Evolutionary conservation across 1,140 invertebrate species (phyloP).

Genomic region (Sitophilus oryzae): DNA sequence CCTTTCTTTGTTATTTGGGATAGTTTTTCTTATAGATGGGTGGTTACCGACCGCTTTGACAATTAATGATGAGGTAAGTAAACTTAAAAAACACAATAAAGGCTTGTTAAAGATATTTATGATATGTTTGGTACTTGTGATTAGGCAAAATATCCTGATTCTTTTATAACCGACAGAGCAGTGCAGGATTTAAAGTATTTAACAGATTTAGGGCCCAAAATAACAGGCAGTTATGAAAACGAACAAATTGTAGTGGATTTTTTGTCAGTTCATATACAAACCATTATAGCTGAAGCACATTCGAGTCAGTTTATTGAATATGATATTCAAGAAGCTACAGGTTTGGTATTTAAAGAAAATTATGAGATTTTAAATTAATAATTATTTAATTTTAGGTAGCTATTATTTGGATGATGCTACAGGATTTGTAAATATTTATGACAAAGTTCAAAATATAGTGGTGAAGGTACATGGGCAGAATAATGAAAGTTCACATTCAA

Average conservation of each 20-base stretch:
- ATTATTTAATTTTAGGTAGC: slow-evolving; percentile 22
- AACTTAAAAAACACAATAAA: too few relatives aligned
- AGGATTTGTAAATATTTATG: slow-evolving; percentile 48
- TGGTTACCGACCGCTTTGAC: slow-evolving; percentile 13
- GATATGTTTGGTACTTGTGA: not conserved
- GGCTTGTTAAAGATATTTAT: too few relatives aligned
- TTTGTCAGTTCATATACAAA: slow-evolving; percentile 48
- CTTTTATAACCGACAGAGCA: slow-evolving; percentile 49
- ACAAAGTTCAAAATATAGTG: slow-evolving; percentile 43
- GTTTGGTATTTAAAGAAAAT: slow-evolving; percentile 31
- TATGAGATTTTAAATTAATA: not conserved
- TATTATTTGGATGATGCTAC: slow-evolving; percentile 45
- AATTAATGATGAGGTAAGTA: slow-evolving; percentile 20
- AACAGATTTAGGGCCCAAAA: slow-evolving; percentile 46
- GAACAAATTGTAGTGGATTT: slow-evolving; percentile 56
- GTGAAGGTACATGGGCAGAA: slow-evolving; percentile 48
- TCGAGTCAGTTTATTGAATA: slow-evolving; percentile 48
- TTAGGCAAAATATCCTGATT: slow-evolving; percentile 21
- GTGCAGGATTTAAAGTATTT: slow-evolving; percentile 45
- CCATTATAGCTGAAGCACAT: slow-evolving; percentile 47
- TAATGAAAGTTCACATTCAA: slow-evolving; percentile 44
- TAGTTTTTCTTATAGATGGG: slow-evolving; percentile 6
- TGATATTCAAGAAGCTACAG: slow-evolving; percentile 50
- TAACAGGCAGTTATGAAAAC: slow-evolving; percentile 57
- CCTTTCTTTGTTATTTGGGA: slow-evolving; percentile 3